Conservation (phyloP, 1,140 invertebrate species). For the Pygmarrhopalites habei region DNA sequence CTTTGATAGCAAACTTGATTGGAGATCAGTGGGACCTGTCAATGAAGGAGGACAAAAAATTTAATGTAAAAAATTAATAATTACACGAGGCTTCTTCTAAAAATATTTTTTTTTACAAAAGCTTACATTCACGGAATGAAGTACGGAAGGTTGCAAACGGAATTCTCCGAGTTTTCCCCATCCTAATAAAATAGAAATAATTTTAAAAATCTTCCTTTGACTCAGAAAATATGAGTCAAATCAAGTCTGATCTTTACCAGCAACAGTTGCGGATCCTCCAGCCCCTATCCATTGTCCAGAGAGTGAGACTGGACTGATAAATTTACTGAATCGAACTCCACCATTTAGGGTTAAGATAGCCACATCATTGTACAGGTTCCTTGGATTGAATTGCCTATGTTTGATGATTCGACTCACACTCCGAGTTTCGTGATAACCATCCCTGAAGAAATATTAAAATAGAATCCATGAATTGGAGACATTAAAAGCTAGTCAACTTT, state of each 20-base stretch:
- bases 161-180: slow-evolving; percentile 1
- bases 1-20: neutral
- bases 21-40: neutral
- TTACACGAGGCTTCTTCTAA: too few species aligned
- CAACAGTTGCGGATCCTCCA: neutral
- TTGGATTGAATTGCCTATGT: slow-evolving; percentile 32
- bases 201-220: too few species aligned
- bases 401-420: slow-evolving; percentile 24
- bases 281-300: neutral
- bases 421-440: slow-evolving; percentile 20
- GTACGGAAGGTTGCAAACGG: neutral
- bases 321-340: neutral
- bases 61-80: too few species aligned
- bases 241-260: too few species aligned
- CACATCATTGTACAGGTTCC: slow-evolving; percentile 17
- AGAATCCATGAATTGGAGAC: too few species aligned
- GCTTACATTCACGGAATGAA: neutral
- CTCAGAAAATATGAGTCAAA: too few species aligned
- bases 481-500: too few species aligned
- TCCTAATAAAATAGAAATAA: too few species aligned
- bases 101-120: too few species aligned
- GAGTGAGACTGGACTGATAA: neutral
- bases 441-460: too few species aligned
- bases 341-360: neutral
- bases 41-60: too few species aligned